Conservation (phyloP, 2,113 vertebrate species). For the Dipodomys spectabilis region DNA sequence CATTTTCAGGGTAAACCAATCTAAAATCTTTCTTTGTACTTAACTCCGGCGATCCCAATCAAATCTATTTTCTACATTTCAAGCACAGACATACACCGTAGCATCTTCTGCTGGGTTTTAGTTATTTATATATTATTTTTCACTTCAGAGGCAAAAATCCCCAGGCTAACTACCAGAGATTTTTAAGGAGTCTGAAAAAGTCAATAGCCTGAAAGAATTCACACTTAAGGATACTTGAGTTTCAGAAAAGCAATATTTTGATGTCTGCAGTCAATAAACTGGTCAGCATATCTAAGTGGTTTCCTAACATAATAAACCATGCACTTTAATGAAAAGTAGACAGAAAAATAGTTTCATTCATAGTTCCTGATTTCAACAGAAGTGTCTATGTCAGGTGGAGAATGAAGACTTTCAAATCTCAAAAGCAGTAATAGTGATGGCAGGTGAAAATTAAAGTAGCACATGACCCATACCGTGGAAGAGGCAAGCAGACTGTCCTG, state of each 20-base stretch:
- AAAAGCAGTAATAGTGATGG: neutral
- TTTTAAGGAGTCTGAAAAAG: constrained; percentile 20
- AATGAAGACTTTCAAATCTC: neutral
- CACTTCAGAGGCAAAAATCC: constrained; percentile 14
- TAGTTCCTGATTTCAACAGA: constrained; percentile 48
- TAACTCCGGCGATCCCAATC: neutral
- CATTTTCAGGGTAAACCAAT: neutral
- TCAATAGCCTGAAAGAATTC: constrained; percentile 31
- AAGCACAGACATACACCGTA: neutral
- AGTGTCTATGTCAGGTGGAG: neutral
- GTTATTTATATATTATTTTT: constrained; percentile 15
- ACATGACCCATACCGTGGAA: accelerated
- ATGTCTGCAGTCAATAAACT: neutral
- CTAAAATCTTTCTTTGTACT: neutral
- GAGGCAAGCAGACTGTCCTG: neutral
- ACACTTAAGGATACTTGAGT: neutral
- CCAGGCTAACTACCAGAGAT: neutral
- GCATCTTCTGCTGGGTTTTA: constrained; percentile 1
- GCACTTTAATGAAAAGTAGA: neutral
- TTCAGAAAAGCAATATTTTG: constrained; percentile 30
- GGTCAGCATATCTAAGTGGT: constrained; percentile 25
- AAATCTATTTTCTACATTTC: neutral
- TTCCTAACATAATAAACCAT: constrained; percentile 1
- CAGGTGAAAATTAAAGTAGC: neutral
- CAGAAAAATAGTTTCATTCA: neutral